These are phyloP conservation scores for Atopsyche davidsoni DNA, from an alignment of 1,140 invertebrate species.

Conservation along the genomic window DNA sequence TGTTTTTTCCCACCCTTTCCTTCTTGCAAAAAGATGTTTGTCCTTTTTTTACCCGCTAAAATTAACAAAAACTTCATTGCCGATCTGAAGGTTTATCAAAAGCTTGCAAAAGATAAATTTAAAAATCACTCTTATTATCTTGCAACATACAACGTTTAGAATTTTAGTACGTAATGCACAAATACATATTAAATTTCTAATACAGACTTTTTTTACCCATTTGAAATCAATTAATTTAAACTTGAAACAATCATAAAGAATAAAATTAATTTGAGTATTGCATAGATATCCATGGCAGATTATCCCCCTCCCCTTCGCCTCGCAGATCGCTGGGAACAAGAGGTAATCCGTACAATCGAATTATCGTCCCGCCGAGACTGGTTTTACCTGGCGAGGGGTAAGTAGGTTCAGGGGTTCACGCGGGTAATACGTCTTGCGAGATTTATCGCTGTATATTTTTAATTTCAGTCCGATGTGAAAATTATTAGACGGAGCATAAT, in stretches of 20 bases:
- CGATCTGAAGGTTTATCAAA: too few species aligned
- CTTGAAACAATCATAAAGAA: too few species aligned
- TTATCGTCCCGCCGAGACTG: conserved; percentile 21
- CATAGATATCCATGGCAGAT: conserved; percentile 1
- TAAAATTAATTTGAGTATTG: not conserved
- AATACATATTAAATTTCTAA: too few species aligned
- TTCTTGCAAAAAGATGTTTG: conserved; percentile 16
- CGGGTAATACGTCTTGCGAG: conserved; percentile 21
- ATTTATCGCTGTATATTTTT: conserved; percentile 13
- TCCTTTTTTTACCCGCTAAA: too few species aligned
- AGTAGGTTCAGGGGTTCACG: conserved; percentile 9
- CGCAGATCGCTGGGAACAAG: conserved; percentile 17
- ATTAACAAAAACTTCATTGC: too few species aligned
- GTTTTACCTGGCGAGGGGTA: conserved; percentile 11
- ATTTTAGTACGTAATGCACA: too few species aligned
- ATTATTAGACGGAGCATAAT: conserved; percentile 4
- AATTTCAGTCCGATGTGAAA: conserved; percentile 16
- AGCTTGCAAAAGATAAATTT: too few species aligned
- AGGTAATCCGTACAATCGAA: conserved; percentile 27
- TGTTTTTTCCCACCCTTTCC: too few species aligned
- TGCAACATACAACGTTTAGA: too few species aligned
- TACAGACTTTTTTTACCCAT: too few species aligned
- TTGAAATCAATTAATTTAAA: too few species aligned
- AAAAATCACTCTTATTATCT: too few species aligned
- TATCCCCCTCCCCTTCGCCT: conserved; percentile 1